A percentile compares a stretch with the other conserved stretches of the same genome.
phyloP scores from a whole-genome alignment of 2,797 vertebrate species.

The Nasua narica region DNA sequence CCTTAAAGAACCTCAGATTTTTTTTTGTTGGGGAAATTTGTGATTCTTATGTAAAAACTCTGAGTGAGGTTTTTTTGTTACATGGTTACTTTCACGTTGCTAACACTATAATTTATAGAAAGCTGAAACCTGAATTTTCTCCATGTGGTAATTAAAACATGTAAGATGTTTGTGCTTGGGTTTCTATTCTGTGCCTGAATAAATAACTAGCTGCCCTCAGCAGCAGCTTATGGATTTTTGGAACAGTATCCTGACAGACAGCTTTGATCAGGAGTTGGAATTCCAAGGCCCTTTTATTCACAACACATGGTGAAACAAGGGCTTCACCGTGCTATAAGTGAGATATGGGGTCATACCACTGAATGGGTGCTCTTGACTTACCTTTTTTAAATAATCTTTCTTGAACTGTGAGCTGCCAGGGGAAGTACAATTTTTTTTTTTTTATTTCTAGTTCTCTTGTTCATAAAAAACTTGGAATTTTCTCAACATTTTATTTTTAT shows the following conservation, averaged over 20 bases:
- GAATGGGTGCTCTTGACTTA: not conserved
- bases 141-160: conserved; percentile 7
- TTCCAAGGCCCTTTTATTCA: not conserved
- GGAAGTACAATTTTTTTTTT: not conserved
- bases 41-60: conserved; percentile 67
- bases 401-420: not conserved
- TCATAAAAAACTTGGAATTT: conserved; percentile 24
- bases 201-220: not conserved
- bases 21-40: conserved; percentile 74
- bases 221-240: not conserved
- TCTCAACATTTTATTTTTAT: not conserved
- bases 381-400: conserved; percentile 7
- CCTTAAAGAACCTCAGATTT: conserved; percentile 68
- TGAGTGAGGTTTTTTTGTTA: conserved; percentile 67
- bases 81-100: conserved; percentile 52
- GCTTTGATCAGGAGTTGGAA: not conserved
- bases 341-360: too few species aligned
- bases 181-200: not conserved
- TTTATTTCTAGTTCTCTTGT: not conserved
- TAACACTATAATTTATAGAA: conserved; percentile 16
- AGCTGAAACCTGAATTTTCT: conserved; percentile 54
- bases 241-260: not conserved
- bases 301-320: not conserved
- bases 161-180: not conserved
- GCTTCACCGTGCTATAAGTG: not conserved